Evolutionary conservation across 2,888 invertebrate species (phyloP).

Genomic region (Latrodectus elegans): DNA sequence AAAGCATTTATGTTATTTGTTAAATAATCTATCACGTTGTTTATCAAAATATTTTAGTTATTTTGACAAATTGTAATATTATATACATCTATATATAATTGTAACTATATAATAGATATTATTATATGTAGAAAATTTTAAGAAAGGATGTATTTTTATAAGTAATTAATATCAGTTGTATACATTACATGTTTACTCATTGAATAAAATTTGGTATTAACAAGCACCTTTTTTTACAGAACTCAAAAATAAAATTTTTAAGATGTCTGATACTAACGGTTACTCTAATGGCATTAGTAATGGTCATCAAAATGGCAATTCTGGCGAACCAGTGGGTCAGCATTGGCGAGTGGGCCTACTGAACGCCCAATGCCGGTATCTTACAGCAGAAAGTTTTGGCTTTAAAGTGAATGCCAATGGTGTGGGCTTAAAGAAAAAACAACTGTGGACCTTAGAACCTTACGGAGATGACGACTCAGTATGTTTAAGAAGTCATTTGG

Average conservation of each 20-base stretch:
- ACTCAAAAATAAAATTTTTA: neutral
- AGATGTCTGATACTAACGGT: conserved; percentile 60
- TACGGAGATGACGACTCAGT: conserved; percentile 74
- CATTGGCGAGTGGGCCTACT: conserved; percentile 84
- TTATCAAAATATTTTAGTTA: too few relatives aligned
- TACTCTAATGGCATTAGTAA: conserved; percentile 37
- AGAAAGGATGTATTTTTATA: too few relatives aligned
- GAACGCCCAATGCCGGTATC: conserved; percentile 88
- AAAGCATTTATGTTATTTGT: too few relatives aligned
- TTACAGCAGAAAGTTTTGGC: conserved; percentile 98
- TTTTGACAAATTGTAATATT: too few relatives aligned
- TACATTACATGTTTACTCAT: too few relatives aligned
- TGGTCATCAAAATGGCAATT: conserved; percentile 25
- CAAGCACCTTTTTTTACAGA: too few relatives aligned
- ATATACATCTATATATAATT: too few relatives aligned
- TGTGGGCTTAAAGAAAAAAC: conserved; percentile 93
- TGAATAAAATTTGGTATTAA: too few relatives aligned
- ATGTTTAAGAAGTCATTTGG: conserved; percentile 74
- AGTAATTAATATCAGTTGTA: too few relatives aligned
- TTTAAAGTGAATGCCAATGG: conserved; percentile 98
- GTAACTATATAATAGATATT: too few relatives aligned
- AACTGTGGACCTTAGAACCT: conserved; percentile 87
- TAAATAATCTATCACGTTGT: too few relatives aligned
- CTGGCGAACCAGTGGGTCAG: conserved; percentile 49
- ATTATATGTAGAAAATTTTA: too few relatives aligned